phyloP scores from a whole-genome alignment of 2,888 invertebrate genomes.

The Scrobipalpa costella region DNA sequence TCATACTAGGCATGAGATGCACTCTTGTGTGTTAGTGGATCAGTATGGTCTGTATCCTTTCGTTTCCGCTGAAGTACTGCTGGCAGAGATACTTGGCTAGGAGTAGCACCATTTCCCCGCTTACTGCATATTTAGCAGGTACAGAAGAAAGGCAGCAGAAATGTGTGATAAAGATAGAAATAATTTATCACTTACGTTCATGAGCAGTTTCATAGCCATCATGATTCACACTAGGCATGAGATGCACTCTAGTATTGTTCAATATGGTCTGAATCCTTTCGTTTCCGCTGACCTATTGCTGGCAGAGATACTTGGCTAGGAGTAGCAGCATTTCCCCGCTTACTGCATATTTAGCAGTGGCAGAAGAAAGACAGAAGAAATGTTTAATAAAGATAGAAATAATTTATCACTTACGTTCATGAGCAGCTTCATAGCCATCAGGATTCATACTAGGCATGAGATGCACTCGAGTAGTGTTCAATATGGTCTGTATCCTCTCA shows the following conservation, averaged over 20 bases:
- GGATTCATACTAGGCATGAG: slow-evolving; percentile 99
- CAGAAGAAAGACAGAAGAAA: no score
- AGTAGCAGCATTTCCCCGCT: slow-evolving; percentile 85
- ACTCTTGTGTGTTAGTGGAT: slow-evolving; percentile 94
- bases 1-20: slow-evolving; percentile 98
- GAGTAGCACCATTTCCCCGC: slow-evolving; percentile 96
- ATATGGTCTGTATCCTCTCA: slow-evolving; percentile 85
- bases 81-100: slow-evolving; percentile 93
- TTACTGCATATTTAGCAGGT: no score
- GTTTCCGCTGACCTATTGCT: slow-evolving; percentile 90
- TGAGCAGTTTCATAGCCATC: slow-evolving; percentile 85
- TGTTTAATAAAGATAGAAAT: no score
- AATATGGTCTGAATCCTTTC: slow-evolving; percentile 88
- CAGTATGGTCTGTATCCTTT: slow-evolving; percentile 88
- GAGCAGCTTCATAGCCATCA: slow-evolving; percentile 86
- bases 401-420: slow-evolving; percentile 63
- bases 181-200: slow-evolving; percentile 78
- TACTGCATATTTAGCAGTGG: no score
- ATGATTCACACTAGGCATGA: slow-evolving; percentile 99
- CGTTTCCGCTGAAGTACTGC: slow-evolving; percentile 89
- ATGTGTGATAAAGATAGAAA: no score
- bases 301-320: slow-evolving; percentile 92
- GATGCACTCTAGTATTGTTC: slow-evolving; percentile 93
- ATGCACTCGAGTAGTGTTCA: slow-evolving; percentile 94
- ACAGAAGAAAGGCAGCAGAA: no score